Percentiles rank a stretch among this genome's conserved stretches.
phyloP scores from a whole-genome alignment of 37 sponge, comb jelly and placozoan species.

The Oopsacas minuta region DNA sequence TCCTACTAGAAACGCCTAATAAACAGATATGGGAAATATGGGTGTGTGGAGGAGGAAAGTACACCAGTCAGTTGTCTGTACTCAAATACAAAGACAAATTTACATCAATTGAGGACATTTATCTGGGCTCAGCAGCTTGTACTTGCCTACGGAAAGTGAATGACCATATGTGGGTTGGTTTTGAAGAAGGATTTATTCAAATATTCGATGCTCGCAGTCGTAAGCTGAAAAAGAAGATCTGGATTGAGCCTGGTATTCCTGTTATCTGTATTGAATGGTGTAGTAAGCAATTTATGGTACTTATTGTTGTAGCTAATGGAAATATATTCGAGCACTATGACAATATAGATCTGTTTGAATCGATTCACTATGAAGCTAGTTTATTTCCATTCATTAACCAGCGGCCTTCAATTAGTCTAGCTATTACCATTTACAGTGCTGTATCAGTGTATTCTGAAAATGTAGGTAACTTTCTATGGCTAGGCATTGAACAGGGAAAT shows the following conservation, averaged over 20 bases:
- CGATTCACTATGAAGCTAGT: neutral
- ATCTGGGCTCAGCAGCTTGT: neutral
- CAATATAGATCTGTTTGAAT: neutral
- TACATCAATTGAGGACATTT: neutral
- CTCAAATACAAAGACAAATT: slow-evolving; percentile 10
- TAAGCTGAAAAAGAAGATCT: neutral
- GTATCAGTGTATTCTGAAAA: neutral
- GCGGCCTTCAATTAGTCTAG: neutral
- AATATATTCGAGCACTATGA: neutral
- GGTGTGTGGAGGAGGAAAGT: slow-evolving; percentile 1
- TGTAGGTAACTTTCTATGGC: neutral
- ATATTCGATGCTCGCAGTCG: slow-evolving; percentile 38
- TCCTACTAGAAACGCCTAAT: neutral
- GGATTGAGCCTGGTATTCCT: slow-evolving; percentile 3
- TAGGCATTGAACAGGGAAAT: neutral
- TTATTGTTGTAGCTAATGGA: neutral
- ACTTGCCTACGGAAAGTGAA: slow-evolving; percentile 25
- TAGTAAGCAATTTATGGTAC: neutral
- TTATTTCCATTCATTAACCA: slow-evolving; percentile 1
- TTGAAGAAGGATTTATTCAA: slow-evolving; percentile 49
- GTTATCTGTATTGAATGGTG: neutral
- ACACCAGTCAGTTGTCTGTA: neutral
- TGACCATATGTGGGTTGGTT: slow-evolving; percentile 64
- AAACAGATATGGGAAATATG: neutral
- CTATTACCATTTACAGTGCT: neutral